Evolutionary conservation across 2,797 vertebrate species (phyloP).

Genomic region (Pterois miles): DNA sequence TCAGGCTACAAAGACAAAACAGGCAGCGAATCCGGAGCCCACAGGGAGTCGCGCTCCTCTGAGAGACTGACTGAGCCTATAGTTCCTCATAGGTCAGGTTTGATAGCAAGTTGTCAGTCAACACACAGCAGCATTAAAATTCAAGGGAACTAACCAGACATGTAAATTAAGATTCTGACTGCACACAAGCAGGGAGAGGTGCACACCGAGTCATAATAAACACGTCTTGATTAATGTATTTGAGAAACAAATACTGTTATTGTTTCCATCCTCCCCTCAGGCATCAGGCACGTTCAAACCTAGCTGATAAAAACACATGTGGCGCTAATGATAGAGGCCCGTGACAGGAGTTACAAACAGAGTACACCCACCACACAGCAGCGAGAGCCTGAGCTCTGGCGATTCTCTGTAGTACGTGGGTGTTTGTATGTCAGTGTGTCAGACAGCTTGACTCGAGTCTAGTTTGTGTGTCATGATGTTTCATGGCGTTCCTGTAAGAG

Average conservation of each 20-base stretch:
- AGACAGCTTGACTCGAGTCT: constrained; percentile 71
- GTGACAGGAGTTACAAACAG: constrained; percentile 72
- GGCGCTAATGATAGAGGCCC: constrained; percentile 74
- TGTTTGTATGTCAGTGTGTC: constrained; percentile 77
- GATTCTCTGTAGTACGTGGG: constrained; percentile 66
- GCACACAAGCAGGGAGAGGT: constrained; percentile 38
- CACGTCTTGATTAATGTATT: constrained; percentile 69
- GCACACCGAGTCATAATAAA: constrained; percentile 65
- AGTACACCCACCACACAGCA: constrained; percentile 69
- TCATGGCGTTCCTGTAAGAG: constrained; percentile 47
- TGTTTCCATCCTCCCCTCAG: constrained; percentile 52
- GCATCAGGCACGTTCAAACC: constrained; percentile 51
- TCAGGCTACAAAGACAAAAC: constrained; percentile 60
- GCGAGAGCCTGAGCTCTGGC: constrained; percentile 54
- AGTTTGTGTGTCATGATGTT: constrained; percentile 62
- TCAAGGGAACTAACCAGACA: constrained; percentile 36
- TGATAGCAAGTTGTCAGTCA: constrained; percentile 69
- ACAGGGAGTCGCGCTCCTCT: constrained; percentile 46
- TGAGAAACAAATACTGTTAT: constrained; percentile 69
- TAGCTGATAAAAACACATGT: constrained; percentile 67
- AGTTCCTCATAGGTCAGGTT: constrained; percentile 58
- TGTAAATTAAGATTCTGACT: constrained; percentile 40
- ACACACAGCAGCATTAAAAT: constrained; percentile 48
- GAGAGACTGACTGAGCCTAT: constrained; percentile 44
- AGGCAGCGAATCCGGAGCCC: constrained; percentile 53